Conservation (phyloP, 2,888 invertebrate species). For the Nymphalis polychloros region DNA sequence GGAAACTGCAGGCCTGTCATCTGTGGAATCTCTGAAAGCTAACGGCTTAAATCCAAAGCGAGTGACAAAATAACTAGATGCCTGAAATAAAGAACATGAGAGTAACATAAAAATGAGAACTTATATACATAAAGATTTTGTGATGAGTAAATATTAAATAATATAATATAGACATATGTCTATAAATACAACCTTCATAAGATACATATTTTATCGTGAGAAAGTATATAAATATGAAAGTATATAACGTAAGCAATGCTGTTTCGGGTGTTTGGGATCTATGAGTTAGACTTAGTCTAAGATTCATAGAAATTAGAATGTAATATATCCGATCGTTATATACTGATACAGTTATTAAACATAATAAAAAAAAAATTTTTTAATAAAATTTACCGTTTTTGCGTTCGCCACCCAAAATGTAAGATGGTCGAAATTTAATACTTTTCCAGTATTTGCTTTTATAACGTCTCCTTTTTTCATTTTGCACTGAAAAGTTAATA, state of each 20-base stretch:
- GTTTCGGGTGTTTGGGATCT: too few species aligned
- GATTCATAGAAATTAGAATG: too few species aligned
- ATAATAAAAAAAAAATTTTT: not conserved
- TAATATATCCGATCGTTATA: too few species aligned
- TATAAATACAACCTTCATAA: too few species aligned
- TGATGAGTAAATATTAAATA: too few species aligned
- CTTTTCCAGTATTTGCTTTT: constrained; percentile 50
- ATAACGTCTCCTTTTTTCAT: constrained; percentile 52
- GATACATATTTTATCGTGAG: too few species aligned
- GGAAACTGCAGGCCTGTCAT: constrained; percentile 87
- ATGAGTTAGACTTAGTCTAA: too few species aligned
- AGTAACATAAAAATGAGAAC: not conserved
- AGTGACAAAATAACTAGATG: constrained; percentile 94
- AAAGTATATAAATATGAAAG: too few species aligned
- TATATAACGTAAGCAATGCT: too few species aligned
- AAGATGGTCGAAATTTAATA: constrained; percentile 69
- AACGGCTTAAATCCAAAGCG: constrained; percentile 95
- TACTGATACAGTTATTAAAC: too few species aligned
- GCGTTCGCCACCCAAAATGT: constrained; percentile 75
- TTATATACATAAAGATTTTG: too few species aligned
- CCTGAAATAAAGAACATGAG: constrained; percentile 78
- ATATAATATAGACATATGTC: too few species aligned
- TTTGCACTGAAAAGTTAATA: constrained; percentile 47
- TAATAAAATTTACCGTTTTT: constrained; percentile 57
- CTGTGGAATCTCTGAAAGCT: constrained; percentile 94